Base-by-base conservation (phyloP, 2,888 invertebrate species). In the Cheilosia scutellata region DNA sequence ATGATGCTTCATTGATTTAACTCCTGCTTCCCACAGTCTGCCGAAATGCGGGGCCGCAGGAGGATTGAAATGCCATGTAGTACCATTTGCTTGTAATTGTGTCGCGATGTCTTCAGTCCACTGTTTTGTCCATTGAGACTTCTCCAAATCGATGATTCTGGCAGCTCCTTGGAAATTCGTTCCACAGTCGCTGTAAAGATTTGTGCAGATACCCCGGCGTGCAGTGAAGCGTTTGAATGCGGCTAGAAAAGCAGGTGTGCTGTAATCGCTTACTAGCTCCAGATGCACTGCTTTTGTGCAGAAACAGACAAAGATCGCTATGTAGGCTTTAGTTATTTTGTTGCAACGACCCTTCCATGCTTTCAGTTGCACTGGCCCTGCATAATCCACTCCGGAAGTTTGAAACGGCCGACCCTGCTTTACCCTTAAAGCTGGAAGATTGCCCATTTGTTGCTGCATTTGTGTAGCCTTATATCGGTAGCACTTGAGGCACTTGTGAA, bases 361-460 rank as follows among this genome's bases (percentile, higher is more conserved):
- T 16, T 47, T 47, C 3, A 20, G 2, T 47, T 47, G n/a, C 2
- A 47, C 47, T 0, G 47, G 16, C 2, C 47, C 47, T 0, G 47
- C 47, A 7, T 47, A 20, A 20, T 47, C 47, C 2, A 79, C 57
- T 6, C 63, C 16, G 16, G 33, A 11, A 31, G 49, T 29, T 47
- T 33, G 11, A 25, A 51, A 63, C 13, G 63, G 74, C 40, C 27
- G 55, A 55, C 31, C 27, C 3, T 13, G 65, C 5, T 27, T 20
- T 11, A 44, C 11, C 1, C 27, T 11, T 29, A n/a, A 5, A 1
- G 20, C 20, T 1, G 25, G 42, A 11, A 44, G 20, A 4, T 27
- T 27, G 4, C 25, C 49, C 49, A 49, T 49, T 11, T 27, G 25
- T 25, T 25, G 9, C 4, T 47, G 20, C 47, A 47, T 20, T 20